Conservation (phyloP, 2,113 vertebrate species). For the Sturnira hondurensis region DNA sequence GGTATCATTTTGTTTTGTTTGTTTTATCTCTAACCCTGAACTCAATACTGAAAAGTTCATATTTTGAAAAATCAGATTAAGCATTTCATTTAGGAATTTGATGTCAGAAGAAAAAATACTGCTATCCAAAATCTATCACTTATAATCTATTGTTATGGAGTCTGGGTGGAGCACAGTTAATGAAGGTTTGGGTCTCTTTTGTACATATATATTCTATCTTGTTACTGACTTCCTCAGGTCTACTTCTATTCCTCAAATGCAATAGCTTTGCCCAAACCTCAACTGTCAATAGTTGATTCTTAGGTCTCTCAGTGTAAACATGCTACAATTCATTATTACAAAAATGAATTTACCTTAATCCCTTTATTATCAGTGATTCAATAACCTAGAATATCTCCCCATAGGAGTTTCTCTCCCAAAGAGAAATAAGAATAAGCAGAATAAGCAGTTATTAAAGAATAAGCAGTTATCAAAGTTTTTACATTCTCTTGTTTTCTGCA, state of each 20-base stretch:
- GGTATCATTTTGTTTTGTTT: not conserved
- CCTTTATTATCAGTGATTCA: not conserved
- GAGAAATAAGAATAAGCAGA: too few species aligned
- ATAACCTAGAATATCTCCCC: not conserved
- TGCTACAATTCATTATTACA: constrained; percentile 48
- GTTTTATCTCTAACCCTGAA: not conserved
- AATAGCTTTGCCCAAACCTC: not conserved
- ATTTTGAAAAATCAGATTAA: not conserved
- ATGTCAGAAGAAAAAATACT: not conserved
- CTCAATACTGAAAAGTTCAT: not conserved
- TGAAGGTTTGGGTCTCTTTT: too few species aligned
- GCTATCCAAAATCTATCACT: not conserved
- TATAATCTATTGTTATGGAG: not conserved
- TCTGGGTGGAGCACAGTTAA: not conserved
- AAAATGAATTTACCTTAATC: constrained; percentile 50
- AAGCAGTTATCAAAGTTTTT: not conserved
- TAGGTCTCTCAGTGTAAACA: not conserved
- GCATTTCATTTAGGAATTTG: not conserved
- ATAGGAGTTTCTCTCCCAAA: not conserved
- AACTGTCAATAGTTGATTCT: constrained; percentile 16
- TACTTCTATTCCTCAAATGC: not conserved
- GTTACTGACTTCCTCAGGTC: not conserved
- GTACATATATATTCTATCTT: not conserved
- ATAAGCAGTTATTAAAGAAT: not conserved
- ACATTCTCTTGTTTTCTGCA: not conserved